phyloP scores from a whole-genome alignment of 2,113 vertebrate species.

The Tenebrosternarchus preto region DNA sequence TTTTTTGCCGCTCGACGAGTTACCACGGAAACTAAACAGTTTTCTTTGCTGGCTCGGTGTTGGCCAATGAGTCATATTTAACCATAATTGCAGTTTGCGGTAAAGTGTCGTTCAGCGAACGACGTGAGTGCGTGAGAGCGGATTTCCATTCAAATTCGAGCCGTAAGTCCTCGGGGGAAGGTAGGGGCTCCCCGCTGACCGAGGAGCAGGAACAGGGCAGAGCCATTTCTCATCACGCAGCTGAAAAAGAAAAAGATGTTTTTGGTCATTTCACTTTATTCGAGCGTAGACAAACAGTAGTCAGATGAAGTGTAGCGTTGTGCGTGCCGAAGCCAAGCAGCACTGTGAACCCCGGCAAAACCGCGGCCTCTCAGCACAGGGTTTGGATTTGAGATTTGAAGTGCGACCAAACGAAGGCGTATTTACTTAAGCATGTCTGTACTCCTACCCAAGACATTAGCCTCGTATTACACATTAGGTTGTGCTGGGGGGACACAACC shows the following conservation, averaged over 20 bases:
- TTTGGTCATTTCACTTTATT: constrained; percentile 10
- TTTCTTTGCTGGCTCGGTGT: constrained; percentile 49
- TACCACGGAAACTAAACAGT: constrained; percentile 51
- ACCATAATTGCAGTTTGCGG: constrained; percentile 65
- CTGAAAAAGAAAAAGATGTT: constrained; percentile 26
- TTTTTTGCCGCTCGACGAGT: background rate
- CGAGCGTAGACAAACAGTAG: constrained; percentile 4
- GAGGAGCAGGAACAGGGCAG: constrained; percentile 11
- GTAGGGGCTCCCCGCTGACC: too few relatives aligned
- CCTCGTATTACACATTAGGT: too few relatives aligned
- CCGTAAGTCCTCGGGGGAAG: constrained; percentile 8
- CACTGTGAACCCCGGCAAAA: too few relatives aligned
- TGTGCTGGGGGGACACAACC: too few relatives aligned
- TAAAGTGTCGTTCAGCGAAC: constrained; percentile 57
- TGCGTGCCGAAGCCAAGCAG: too few relatives aligned
- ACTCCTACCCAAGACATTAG: too few relatives aligned
- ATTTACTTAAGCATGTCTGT: too few relatives aligned
- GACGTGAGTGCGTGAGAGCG: constrained; percentile 44
- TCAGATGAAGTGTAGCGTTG: background rate
- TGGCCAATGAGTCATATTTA: constrained; percentile 59
- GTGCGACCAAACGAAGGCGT: too few relatives aligned
- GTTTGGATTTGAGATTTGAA: too few relatives aligned
- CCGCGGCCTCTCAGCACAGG: too few relatives aligned
- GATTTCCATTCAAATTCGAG: constrained; percentile 21
- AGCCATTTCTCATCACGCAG: constrained; percentile 8